Conservation (phyloP, 2,888 invertebrate genomes). For the Campoplex capitator region DNA sequence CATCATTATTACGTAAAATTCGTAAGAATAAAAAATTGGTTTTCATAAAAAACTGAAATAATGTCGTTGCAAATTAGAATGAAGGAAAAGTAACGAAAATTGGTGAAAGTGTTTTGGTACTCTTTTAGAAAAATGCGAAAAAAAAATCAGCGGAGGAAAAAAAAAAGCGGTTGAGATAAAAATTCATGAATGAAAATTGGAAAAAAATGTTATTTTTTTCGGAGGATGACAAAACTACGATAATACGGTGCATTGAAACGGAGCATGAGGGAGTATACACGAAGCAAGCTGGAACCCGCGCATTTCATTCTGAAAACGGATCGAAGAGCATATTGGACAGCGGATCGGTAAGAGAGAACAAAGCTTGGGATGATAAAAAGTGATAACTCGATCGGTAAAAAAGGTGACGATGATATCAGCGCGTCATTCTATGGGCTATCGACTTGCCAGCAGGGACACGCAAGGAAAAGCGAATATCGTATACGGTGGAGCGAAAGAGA, state of each 20-base stretch:
- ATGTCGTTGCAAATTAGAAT: too few species aligned
- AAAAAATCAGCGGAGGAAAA: neutral
- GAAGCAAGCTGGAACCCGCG: conserved; percentile 42
- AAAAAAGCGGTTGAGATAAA: neutral
- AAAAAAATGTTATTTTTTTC: neutral
- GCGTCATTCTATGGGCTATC: conserved; percentile 29
- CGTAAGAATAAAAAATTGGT: neutral
- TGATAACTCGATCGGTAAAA: conserved; percentile 38
- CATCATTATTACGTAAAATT: too few species aligned
- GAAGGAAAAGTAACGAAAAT: neutral
- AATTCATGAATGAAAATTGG: neutral
- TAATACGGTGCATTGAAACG: neutral
- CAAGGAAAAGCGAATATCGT: conserved; percentile 16
- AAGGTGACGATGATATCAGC: conserved; percentile 43
- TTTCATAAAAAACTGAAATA: neutral
- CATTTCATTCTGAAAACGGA: conserved; percentile 30
- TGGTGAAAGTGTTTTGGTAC: neutral
- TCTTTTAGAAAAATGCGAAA: neutral
- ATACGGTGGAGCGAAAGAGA: neutral
- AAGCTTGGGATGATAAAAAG: neutral
- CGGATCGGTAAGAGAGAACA: conserved; percentile 31
- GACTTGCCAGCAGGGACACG: conserved; percentile 54
- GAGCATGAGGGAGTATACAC: conserved; percentile 6
- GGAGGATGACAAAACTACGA: neutral
- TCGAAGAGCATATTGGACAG: conserved; percentile 53